These are phyloP conservation scores for Microcebus lehilahytsara DNA, from an alignment of 2,113 vertebrate species.

Conservation along the genomic window DNA sequence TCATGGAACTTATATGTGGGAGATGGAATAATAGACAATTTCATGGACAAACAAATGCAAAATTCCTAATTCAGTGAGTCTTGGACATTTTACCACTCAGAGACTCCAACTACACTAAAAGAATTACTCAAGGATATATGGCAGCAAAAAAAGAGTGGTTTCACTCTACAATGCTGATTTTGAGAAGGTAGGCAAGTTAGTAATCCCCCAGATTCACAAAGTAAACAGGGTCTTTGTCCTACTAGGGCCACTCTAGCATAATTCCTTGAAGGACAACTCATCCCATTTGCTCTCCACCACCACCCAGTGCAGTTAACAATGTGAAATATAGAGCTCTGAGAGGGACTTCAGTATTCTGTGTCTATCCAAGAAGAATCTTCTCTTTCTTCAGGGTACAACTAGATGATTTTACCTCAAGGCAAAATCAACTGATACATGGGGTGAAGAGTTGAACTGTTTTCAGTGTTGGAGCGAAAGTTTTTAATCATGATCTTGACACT, in stretches of 20 bases:
- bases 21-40: not conserved
- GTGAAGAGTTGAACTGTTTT: not conserved
- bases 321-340: not conserved
- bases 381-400: not conserved
- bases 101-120: not conserved
- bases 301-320: not conserved
- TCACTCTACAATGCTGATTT: not conserved
- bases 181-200: not conserved
- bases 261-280: not conserved
- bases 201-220: not conserved
- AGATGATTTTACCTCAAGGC: not conserved
- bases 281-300: not conserved
- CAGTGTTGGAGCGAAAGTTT: not conserved
- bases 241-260: not conserved
- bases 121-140: not conserved
- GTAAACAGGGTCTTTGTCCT: not conserved
- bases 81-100: not conserved
- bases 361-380: not conserved
- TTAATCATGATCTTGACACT: not conserved
- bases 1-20: not conserved
- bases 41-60: not conserved
- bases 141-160: not conserved
- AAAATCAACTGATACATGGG: not conserved
- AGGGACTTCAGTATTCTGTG: not conserved
- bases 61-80: constrained; percentile 15